Percentiles rank a stretch among this genome's conserved stretches.
Evolutionary conservation across 2,888 invertebrate genomes (phyloP).

Genomic region (Synergus umbraculus): DNA sequence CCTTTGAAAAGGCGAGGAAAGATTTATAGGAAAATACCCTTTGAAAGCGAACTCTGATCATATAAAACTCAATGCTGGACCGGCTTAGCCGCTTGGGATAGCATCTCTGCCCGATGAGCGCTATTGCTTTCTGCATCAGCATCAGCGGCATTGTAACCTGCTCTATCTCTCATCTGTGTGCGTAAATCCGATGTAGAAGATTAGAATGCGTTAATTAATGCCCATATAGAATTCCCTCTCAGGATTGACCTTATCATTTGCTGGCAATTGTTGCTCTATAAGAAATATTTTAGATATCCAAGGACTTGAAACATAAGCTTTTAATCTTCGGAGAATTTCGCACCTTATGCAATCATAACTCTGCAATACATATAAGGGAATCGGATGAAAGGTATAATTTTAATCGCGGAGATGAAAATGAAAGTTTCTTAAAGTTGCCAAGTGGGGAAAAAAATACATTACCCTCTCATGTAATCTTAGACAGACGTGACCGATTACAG

Average conservation of each 20-base stretch:
- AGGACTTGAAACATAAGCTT: background rate
- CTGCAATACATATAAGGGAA: background rate
- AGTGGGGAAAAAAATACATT: background rate
- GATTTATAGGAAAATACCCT: slow-evolving; percentile 8
- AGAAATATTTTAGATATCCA: background rate
- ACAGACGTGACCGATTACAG: slow-evolving; percentile 49
- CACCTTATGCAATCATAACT: background rate
- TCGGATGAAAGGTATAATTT: background rate
- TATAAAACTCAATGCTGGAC: slow-evolving; percentile 3
- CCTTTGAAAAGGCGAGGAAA: background rate
- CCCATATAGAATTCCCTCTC: background rate
- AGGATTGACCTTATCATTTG: background rate
- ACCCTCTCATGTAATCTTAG: slow-evolving; percentile 51
- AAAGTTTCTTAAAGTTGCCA: slow-evolving; percentile 23
- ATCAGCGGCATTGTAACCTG: background rate
- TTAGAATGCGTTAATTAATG: slow-evolving; percentile 4
- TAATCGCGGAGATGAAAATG: slow-evolving; percentile 11
- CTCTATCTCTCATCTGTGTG: slow-evolving; percentile 1
- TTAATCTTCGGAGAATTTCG: background rate
- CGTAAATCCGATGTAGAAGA: background rate
- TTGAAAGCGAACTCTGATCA: background rate
- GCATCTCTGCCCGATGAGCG: slow-evolving; percentile 2
- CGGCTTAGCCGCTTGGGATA: background rate
- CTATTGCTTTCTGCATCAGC: slow-evolving; percentile 8
- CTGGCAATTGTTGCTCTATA: background rate